Percentiles rank a stretch among this genome's conserved stretches.
phyloP scores from a whole-genome alignment of 2,888 invertebrate species.

The Drosophila percnosoma region DNA sequence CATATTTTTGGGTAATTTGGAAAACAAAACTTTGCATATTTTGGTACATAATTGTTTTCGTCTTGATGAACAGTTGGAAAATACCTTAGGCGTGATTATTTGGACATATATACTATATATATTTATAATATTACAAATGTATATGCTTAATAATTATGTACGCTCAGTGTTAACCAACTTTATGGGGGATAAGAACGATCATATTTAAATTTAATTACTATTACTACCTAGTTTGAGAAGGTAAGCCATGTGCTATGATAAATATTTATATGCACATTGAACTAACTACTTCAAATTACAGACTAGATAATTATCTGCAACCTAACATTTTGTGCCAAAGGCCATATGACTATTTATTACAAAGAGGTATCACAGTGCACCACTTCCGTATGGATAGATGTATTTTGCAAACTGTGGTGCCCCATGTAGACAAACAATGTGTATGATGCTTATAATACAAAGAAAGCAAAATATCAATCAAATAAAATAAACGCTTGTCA shows the following conservation, averaged over 20 bases:
- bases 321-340: neutral
- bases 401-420: neutral
- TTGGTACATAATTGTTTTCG: neutral
- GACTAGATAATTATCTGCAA: neutral
- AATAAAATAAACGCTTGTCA: constrained; percentile 28
- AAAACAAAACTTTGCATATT: neutral
- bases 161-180: neutral
- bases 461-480: neutral
- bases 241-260: neutral
- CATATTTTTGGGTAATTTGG: neutral
- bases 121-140: neutral
- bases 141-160: neutral
- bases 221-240: neutral
- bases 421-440: neutral
- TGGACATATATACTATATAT: neutral
- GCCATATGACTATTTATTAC: neutral
- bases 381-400: neutral
- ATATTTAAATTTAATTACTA: neutral
- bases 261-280: neutral
- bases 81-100: neutral
- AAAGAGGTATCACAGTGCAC: neutral
- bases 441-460: neutral
- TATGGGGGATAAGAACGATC: neutral
- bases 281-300: neutral
- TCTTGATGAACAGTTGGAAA: neutral